Evolutionary conservation across 1,140 invertebrate species (phyloP).

Genomic region (Ostrea denselamellosa): DNA sequence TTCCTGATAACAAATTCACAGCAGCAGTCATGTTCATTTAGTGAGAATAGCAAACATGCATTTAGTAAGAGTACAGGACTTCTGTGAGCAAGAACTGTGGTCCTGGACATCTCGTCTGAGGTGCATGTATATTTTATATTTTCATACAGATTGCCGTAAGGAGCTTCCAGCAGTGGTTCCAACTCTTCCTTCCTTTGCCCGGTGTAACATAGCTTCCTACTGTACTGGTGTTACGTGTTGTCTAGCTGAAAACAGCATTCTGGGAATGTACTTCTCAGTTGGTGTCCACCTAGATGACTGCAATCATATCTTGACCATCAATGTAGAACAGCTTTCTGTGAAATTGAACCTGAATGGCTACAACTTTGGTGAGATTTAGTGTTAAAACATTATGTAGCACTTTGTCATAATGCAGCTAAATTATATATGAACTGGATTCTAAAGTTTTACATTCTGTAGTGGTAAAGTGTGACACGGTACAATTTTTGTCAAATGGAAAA

Average conservation of each 20-base stretch:
- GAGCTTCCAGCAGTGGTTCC: not conserved
- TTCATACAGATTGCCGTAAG: conserved; percentile 18
- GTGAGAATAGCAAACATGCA: too few species aligned
- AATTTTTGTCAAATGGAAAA: not conserved
- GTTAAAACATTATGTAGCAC: too few species aligned
- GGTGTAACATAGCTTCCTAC: conserved; percentile 38
- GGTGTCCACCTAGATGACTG: conserved; percentile 48
- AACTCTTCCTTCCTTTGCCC: not conserved
- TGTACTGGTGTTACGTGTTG: conserved; percentile 41
- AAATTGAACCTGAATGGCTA: conserved; percentile 44
- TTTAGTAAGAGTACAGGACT: too few species aligned
- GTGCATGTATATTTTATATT: not conserved
- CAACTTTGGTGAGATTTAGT: conserved; percentile 28
- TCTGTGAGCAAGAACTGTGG: not conserved
- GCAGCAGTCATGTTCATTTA: too few species aligned
- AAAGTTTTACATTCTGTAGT: too few species aligned
- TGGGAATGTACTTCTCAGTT: conserved; percentile 42
- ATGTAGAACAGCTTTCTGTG: conserved; percentile 49
- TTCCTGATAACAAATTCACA: too few species aligned
- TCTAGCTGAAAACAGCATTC: not conserved
- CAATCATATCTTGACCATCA: conserved; percentile 43
- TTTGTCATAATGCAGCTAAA: too few species aligned
- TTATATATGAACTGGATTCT: too few species aligned
- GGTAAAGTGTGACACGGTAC: not conserved
- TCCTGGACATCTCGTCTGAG: not conserved